These are phyloP conservation scores for Caenorhabditis becei DNA, from an alignment of 2,888 invertebrate genomes.

Conservation along the genomic window DNA sequence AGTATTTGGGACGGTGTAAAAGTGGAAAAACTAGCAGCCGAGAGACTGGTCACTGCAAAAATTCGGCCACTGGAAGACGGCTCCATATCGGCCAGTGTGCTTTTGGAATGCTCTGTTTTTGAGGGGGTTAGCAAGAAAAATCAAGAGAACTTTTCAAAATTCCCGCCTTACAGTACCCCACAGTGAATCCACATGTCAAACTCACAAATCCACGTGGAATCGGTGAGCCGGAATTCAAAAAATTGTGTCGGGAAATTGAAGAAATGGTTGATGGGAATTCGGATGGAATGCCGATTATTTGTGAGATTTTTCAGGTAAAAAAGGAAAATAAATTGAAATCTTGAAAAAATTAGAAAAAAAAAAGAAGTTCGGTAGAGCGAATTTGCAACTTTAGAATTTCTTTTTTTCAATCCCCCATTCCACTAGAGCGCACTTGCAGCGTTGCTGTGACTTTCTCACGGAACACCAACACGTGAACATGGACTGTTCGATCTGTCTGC, in stretches of 20 bases:
- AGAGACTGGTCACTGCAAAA: slow-evolving; percentile 28
- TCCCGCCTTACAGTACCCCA: slow-evolving; percentile 27
- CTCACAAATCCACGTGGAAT: slow-evolving; percentile 60
- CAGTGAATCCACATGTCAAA: slow-evolving; percentile 1
- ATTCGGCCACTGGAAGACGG: slow-evolving; percentile 48
- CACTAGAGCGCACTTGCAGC: slow-evolving; percentile 33
- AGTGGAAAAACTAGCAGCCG: slow-evolving; percentile 4
- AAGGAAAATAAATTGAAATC: background rate
- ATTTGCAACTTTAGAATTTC: no score
- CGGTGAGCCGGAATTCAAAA: slow-evolving; percentile 36
- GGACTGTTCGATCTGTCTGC: slow-evolving; percentile 53
- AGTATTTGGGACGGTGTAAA: slow-evolving; percentile 42
- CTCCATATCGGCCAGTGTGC: slow-evolving; percentile 41
- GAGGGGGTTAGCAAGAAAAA: slow-evolving; percentile 18
- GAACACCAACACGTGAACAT: slow-evolving; percentile 44
- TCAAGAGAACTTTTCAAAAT: slow-evolving; percentile 1
- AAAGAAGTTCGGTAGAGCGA: no score
- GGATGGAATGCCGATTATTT: slow-evolving; percentile 44
- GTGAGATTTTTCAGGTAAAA: slow-evolving; percentile 51
- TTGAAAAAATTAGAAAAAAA: background rate
- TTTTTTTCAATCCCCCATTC: background rate
- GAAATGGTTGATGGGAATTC: slow-evolving; percentile 19
- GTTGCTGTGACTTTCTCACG: slow-evolving; percentile 36
- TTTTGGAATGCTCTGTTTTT: slow-evolving; percentile 11
- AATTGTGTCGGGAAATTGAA: slow-evolving; percentile 23